Base-by-base conservation (phyloP, 1,140 invertebrate species). In the Leptinotarsa texana region DNA sequence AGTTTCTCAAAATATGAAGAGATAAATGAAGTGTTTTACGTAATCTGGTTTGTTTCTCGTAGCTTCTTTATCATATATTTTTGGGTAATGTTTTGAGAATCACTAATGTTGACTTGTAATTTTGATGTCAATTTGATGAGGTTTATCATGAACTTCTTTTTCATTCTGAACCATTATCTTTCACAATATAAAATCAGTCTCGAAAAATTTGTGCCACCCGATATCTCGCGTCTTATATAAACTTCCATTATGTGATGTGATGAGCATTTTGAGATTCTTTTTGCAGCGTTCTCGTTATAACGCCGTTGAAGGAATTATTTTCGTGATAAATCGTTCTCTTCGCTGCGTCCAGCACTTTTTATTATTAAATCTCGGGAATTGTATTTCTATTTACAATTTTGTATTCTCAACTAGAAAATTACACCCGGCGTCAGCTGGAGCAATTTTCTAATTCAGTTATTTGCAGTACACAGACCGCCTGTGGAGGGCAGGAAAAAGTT, bases 301-400 rank as follows among this genome's bases (percentile, higher is more conserved):
- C 75, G 74, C 61, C 75, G 78, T 72, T 74, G 75, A 75, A 74
- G 75, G 75, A 79, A 79, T 79, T 79, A 77, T 77, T 73, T 77
- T 74, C 66, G 68, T 79, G 78, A 79, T 79, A 79, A 79, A 79
- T 79, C 75, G 75, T 75, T 77, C 72, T 75, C 67, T 73, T 76
- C 51, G 49, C 69, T 15, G 49, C 67, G 42, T 51, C 63, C 42
- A 71, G 69, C 68, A 69, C 72, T 75, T 75, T 74, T 74, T 74
- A 72, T 69, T 51, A 74, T 77, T 74, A 74, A 76, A 76, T 77
- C 76, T 77, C 62, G 24, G 62, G 68, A 61, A 66, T 73, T 77
- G 63, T 76, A 72, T 76, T 76, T 77, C 73, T 75, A 76, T 77
- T 74, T 75, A 77, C 73, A 79, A 78, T 78, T 78, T 75, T 74